Evolutionary conservation across 2,888 invertebrate genomes (phyloP), one percentile per base, ranked within the genome.

Genomic region (Peribatodes rhomboidaria): DNA sequence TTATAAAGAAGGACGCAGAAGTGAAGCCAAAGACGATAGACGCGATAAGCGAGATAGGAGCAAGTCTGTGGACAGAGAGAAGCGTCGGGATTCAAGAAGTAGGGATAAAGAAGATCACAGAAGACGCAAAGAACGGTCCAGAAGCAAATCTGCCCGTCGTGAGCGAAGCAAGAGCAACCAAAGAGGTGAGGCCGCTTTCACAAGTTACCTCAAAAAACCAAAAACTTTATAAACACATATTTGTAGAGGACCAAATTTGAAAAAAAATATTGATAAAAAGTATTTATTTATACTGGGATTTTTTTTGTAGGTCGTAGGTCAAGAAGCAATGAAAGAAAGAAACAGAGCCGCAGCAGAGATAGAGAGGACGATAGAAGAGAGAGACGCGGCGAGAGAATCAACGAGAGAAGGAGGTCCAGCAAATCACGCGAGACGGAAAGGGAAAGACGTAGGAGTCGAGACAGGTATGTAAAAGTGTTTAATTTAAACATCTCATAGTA

Each of bases 301-400:
- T 1, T 42, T 14, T 49, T 7, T 11, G 6, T 14, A 50, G 50
- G 50, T 20, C 62, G 33, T 27, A 68, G 62, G 53, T 66, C 67
- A 0, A 53, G 46, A 44, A 59, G 61, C 57, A 46, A 60, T 27
- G 65, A 59, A 1, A 59, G 55, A 35, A 60, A 46, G 2, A 61
- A 50, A 55, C 53, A 83, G 83, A 61, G 83, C 20, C 42, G 54
- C 14, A 84, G 68, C 81, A 84, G 20, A 67, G 81, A 49, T 84
- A 87, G 66, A 41, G 62, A 67, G 0, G 46, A 49, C 13, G 63
- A 58, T 1, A 57, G 46, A 10, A 44, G 53, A 8, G 66, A 70
- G 1, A 65, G 46, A 14, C 67, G 67, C 14, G 42, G 59, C 3
- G 61, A 66, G 1, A 54, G 64, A 52, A 63, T 57, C 35, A 27